Percentiles rank a stretch among this genome's conserved stretches.
Conservation (phyloP, 2,888 invertebrate genomes). For the Achlya flavicornis region DNA sequence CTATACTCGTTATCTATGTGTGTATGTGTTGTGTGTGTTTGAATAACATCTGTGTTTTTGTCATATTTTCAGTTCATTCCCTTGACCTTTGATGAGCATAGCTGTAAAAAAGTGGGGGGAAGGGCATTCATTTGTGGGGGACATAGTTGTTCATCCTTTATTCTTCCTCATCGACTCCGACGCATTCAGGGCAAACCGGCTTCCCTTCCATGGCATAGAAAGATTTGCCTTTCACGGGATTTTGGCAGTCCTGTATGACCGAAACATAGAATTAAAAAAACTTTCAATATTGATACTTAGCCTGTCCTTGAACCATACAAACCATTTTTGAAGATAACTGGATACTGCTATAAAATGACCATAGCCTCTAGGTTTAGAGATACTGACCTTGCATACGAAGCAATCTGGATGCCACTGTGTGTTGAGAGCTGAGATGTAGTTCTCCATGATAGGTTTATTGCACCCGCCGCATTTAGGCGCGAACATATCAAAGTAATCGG, state of each 20-base stretch:
- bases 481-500: constrained; percentile 98
- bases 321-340: constrained; percentile 24
- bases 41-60: constrained; percentile 55
- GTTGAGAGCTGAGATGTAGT: constrained; percentile 98
- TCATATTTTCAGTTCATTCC: constrained; percentile 53
- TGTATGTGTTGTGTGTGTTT: constrained; percentile 38
- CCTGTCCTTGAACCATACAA: constrained; percentile 49
- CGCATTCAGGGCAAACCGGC: constrained; percentile 97
- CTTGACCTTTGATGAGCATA: constrained; percentile 66
- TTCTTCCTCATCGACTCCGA: constrained; percentile 95
- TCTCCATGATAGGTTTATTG: constrained; percentile 97
- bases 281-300: constrained; percentile 55
- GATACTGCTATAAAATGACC: constrained; percentile 12
- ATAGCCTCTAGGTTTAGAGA: constrained; percentile 18
- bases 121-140: constrained; percentile 68
- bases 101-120: constrained; percentile 78
- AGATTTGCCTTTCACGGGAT: constrained; percentile 95
- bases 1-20: constrained; percentile 50
- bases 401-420: constrained; percentile 99
- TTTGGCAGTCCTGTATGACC: constrained; percentile 95
- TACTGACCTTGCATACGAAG: constrained; percentile 98
- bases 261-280: constrained; percentile 47
- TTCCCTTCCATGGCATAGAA: constrained; percentile 99
- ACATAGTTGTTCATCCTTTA: constrained; percentile 63
- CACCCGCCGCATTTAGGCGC: constrained; percentile 99